Conservation (phyloP, 30 jellyfish, hydroid and myxozoan species). For the Haliclystus octoradiatus region DNA sequence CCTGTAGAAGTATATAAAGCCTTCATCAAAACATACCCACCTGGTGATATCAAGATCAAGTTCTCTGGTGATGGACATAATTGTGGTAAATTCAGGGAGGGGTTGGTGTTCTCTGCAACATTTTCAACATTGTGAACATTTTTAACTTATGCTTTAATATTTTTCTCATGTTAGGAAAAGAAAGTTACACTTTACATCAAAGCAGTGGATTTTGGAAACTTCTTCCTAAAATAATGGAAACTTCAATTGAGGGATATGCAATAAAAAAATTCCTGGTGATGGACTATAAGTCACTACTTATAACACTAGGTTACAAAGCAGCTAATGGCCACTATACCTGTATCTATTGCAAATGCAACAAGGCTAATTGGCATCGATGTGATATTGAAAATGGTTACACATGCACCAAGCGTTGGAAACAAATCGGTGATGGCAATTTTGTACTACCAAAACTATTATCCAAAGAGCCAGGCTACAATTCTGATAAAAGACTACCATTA, state of each 20-base stretch:
- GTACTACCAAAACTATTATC: not conserved
- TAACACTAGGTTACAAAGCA: not conserved
- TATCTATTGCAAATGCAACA: not conserved
- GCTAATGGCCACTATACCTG: not conserved
- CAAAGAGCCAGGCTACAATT: not conserved
- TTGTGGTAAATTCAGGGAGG: not conserved
- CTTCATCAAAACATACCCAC: not conserved
- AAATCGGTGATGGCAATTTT: not conserved
- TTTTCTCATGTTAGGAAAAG: not conserved
- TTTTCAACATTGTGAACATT: not conserved
- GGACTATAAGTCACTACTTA: not conserved
- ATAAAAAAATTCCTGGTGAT: not conserved
- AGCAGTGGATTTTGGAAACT: not conserved
- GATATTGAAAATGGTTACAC: too few relatives aligned
- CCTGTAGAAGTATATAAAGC: not conserved
- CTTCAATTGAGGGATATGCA: not conserved
- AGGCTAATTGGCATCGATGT: not conserved
- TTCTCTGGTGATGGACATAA: not conserved
- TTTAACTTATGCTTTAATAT: not conserved
- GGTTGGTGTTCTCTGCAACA: not conserved
- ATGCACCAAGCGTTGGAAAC: not conserved
- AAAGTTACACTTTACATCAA: not conserved
- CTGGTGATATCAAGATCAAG: too few relatives aligned
- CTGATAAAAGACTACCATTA: not conserved
- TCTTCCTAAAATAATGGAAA: not conserved